Base-by-base conservation (phyloP, 37 sponge, comb jelly and placozoan genomes). In the Haliclona indistincta region DNA sequence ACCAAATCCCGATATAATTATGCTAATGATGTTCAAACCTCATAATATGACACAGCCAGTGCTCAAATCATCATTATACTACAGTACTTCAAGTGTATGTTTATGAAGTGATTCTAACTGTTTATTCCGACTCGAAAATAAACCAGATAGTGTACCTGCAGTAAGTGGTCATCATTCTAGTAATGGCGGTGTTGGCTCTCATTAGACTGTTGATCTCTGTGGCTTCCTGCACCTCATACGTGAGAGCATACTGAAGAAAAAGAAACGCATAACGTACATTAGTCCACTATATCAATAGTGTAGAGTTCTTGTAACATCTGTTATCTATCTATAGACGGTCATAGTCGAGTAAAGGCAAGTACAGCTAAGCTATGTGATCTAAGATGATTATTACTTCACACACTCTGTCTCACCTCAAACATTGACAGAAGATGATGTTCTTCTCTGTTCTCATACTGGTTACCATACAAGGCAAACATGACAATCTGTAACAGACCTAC, bases 161-260 rank as follows among this genome's bases (percentile, higher is more conserved):
- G 81, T 95, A 95, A 17, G 82, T 88, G 36, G 96, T 95, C 96
- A 95, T 95, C 96, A 95, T 95, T 28, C 92, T 81, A 17, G 96
- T 92, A 63, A 95, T 88, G 25, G 92, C 96, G n/a, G 92, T 92
- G 77, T 95, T 95, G 71, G 89, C 89, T 33, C 96, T 60, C 87
- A 95, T 84, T 15, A 95, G 81, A 67, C 94, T 89, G 79, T 81
- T 86, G 54, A 81, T 74, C 58, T 95, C 92, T 0, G 78, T 77
- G 4, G 96, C 89, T 23, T 88, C 86, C 76, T 91, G 89, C 13
- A 95, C 89, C 81, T 95, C 92, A 63, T 84, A 79, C 43, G 83
- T 88, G 54, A 91, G 80, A 20, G 86, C 82, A 52, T 86, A 86
- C 90, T 89, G 82, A 40, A 73, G 39, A 22, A 40, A 28, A 32